phyloP scores from a whole-genome alignment of 2,888 invertebrate species.

The Imbricaverruca yamaguchii region DNA sequence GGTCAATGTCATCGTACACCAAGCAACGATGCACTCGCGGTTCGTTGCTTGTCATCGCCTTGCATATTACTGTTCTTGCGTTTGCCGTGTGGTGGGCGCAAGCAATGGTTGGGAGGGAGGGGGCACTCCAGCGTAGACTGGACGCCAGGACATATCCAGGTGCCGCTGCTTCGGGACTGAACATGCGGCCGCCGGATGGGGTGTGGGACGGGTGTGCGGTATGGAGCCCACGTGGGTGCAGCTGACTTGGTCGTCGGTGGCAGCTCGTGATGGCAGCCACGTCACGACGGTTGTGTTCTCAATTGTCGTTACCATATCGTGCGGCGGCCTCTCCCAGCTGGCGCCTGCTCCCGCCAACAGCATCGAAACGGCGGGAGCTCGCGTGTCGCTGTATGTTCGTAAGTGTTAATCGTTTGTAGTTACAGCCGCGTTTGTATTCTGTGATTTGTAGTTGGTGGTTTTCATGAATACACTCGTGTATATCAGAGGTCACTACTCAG shows the following conservation, averaged over 20 bases:
- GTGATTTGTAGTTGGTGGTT: constrained; percentile 15
- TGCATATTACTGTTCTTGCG: too few species aligned
- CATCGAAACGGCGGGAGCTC: neutral
- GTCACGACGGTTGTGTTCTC: neutral
- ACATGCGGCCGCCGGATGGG: neutral
- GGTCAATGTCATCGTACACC: too few species aligned
- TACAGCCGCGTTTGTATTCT: constrained; percentile 8
- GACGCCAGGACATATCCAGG: neutral
- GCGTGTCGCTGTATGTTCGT: neutral
- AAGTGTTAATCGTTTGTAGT: constrained; percentile 20
- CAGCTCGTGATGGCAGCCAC: neutral
- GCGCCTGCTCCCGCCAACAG: neutral
- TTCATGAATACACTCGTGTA: constrained; percentile 15
- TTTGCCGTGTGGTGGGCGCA: neutral
- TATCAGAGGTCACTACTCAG: neutral
- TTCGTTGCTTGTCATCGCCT: too few species aligned
- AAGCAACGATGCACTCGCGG: too few species aligned
- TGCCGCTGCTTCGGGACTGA: neutral
- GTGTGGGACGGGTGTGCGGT: neutral
- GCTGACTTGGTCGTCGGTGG: too few species aligned
- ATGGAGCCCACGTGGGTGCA: neutral
- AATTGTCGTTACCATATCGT: neutral
- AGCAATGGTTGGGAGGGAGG: neutral
- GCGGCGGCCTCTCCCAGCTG: neutral
- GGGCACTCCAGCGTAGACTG: neutral